Percentiles rank a stretch among this genome's conserved stretches.
phyloP scores from a whole-genome alignment of 2,113 vertebrate species.

The Labeo catla region DNA sequence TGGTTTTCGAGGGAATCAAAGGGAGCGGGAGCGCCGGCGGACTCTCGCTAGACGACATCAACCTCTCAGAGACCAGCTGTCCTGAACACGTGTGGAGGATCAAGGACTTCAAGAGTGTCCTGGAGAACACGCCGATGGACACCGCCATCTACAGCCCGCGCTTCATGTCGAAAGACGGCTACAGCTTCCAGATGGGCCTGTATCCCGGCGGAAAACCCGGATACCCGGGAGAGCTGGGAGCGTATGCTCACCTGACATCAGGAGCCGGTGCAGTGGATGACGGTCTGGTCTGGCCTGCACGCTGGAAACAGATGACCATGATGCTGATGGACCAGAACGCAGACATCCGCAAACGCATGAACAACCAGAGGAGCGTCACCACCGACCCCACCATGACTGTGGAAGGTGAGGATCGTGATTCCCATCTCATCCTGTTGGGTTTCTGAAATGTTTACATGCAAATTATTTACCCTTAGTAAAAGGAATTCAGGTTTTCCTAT shows the following conservation, averaged over 20 bases:
- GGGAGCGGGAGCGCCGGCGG: slow-evolving; percentile 73
- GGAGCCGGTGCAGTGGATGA: slow-evolving; percentile 76
- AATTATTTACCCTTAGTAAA: not conserved
- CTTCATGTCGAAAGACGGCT: slow-evolving; percentile 85
- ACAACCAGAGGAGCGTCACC: slow-evolving; percentile 84
- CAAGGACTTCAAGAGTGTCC: slow-evolving; percentile 80
- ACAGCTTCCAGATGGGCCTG: slow-evolving; percentile 86
- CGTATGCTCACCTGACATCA: slow-evolving; percentile 82
- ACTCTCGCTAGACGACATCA: slow-evolving; percentile 91
- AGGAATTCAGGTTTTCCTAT: not conserved
- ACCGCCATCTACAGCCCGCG: slow-evolving; percentile 79
- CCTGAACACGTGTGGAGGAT: slow-evolving; percentile 89
- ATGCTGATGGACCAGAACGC: slow-evolving; percentile 86
- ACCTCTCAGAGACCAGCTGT: slow-evolving; percentile 89
- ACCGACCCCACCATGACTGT: slow-evolving; percentile 75
- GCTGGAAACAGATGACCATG: slow-evolving; percentile 86
- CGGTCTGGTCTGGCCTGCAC: slow-evolving; percentile 83
- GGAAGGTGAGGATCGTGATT: not conserved
- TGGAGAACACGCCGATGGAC: slow-evolving; percentile 67
- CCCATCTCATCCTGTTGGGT: not conserved
- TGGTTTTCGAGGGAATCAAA: slow-evolving; percentile 83
- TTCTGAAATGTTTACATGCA: not conserved
- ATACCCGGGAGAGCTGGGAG: slow-evolving; percentile 62
- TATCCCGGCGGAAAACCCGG: slow-evolving; percentile 59
- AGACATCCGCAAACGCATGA: slow-evolving; percentile 85